Evolutionary conservation across 2,113 vertebrate species (phyloP).

Genomic region (Falcunculus frontatus): DNA sequence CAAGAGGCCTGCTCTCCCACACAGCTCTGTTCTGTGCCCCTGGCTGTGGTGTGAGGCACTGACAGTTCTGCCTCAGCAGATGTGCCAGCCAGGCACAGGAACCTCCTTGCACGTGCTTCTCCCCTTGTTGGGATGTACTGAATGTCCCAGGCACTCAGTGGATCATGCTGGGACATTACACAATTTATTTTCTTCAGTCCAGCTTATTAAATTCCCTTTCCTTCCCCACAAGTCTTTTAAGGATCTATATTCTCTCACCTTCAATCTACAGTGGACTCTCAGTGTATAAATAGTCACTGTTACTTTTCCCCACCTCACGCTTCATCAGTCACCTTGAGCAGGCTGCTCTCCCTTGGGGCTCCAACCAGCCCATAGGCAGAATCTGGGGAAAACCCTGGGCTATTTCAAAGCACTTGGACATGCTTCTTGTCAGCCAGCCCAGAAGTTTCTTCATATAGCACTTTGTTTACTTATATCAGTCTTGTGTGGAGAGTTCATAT

Average conservation of each 20-base stretch:
- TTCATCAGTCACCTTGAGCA: background rate
- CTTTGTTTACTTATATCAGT: background rate
- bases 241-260: background rate
- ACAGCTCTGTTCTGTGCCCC: background rate
- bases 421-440: background rate
- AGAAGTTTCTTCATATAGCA: background rate
- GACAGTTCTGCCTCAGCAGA: background rate
- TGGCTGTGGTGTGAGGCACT: background rate
- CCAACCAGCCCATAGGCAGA: background rate
- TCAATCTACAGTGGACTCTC: background rate
- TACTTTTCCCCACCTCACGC: background rate
- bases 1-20: background rate
- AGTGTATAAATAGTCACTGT: background rate
- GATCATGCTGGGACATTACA: background rate
- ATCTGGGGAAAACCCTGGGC: background rate
- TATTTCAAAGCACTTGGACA: background rate
- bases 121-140: accelerated
- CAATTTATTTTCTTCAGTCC: background rate
- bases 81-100: no score
- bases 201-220: background rate
- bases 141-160: accelerated
- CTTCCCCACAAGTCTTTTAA: background rate
- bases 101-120: background rate
- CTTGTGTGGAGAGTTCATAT: background rate
- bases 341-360: background rate